Evolutionary conservation across 2,888 invertebrate species (phyloP).

Genomic region (Lysandra coridon): DNA sequence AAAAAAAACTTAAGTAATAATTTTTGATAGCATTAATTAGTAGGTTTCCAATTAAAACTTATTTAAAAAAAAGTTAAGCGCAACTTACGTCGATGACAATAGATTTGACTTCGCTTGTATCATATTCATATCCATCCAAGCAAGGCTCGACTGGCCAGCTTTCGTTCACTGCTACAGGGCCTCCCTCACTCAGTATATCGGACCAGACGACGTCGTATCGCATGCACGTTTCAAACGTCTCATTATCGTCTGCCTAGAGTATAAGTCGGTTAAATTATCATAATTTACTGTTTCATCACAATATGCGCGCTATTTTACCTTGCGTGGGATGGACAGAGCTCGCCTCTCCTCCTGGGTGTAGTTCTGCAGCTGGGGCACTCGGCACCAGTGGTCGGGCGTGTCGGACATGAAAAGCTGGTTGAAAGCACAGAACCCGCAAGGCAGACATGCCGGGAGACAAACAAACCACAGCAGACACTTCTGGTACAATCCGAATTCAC

Average conservation of each 20-base stretch:
- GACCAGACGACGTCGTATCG: slow-evolving; percentile 88
- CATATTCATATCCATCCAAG: slow-evolving; percentile 89
- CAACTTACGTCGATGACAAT: slow-evolving; percentile 90
- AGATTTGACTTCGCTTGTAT: slow-evolving; percentile 84
- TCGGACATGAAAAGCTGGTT: slow-evolving; percentile 96
- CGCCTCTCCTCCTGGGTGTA: slow-evolving; percentile 81
- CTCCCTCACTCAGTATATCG: slow-evolving; percentile 63
- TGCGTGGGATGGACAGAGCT: slow-evolving; percentile 83
- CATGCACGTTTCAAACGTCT: slow-evolving; percentile 84
- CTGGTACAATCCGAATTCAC: slow-evolving; percentile 94
- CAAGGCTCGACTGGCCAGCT: slow-evolving; percentile 87
- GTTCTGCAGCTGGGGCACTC: slow-evolving; percentile 84
- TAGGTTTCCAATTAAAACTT: too few relatives aligned
- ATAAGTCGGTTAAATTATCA: slow-evolving; percentile 13
- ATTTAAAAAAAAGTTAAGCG: neutral
- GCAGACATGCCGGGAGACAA: slow-evolving; percentile 93
- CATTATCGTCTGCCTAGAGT: slow-evolving; percentile 59
- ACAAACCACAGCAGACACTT: slow-evolving; percentile 91
- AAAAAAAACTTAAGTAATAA: neutral
- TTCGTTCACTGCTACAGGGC: slow-evolving; percentile 57
- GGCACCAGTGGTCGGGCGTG: slow-evolving; percentile 93
- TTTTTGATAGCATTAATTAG: neutral
- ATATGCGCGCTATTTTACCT: slow-evolving; percentile 40
- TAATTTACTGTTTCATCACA: slow-evolving; percentile 24
- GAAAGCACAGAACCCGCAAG: slow-evolving; percentile 95